These are phyloP conservation scores for Micoletzkya japonica DNA, from an alignment of 2,888 invertebrate genomes.

Conservation along the genomic window DNA sequence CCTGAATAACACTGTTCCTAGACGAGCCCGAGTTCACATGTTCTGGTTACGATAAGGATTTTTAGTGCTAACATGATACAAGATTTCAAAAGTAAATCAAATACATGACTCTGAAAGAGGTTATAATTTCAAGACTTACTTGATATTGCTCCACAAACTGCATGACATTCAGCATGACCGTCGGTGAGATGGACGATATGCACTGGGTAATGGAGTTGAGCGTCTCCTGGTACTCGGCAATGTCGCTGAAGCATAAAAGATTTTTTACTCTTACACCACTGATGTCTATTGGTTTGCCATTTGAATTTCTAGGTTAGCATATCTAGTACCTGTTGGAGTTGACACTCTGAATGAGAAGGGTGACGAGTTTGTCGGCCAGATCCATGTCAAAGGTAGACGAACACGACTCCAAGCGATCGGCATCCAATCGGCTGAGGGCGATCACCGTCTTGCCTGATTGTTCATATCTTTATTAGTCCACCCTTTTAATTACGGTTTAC, in stretches of 20 bases:
- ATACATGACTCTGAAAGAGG: neutral
- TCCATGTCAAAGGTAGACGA: neutral
- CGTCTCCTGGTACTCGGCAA: constrained; percentile 3
- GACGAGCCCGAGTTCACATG: too few species aligned
- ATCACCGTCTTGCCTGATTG: constrained; percentile 13
- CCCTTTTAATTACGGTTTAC: neutral
- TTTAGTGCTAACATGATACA: too few species aligned
- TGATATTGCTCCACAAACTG: constrained; percentile 10
- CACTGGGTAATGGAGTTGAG: neutral
- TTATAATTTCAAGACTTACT: neutral
- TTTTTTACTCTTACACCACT: too few species aligned
- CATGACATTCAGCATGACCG: neutral
- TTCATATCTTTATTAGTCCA: too few species aligned
- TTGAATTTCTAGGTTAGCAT: neutral
- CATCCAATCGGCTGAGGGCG: constrained; percentile 5
- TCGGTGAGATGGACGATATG: neutral
- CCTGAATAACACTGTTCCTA: too few species aligned
- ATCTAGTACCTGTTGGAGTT: neutral
- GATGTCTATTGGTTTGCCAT: neutral
- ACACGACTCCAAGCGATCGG: constrained; percentile 2
- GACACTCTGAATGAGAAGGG: neutral
- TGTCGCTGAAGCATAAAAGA: constrained; percentile 8
- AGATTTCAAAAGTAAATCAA: too few species aligned
- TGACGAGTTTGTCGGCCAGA: constrained; percentile 10
- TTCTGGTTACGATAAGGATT: too few species aligned